These are phyloP conservation scores for Enteromius treurensis DNA, from an alignment of 2,797 vertebrate genomes.

Conservation along the genomic window DNA sequence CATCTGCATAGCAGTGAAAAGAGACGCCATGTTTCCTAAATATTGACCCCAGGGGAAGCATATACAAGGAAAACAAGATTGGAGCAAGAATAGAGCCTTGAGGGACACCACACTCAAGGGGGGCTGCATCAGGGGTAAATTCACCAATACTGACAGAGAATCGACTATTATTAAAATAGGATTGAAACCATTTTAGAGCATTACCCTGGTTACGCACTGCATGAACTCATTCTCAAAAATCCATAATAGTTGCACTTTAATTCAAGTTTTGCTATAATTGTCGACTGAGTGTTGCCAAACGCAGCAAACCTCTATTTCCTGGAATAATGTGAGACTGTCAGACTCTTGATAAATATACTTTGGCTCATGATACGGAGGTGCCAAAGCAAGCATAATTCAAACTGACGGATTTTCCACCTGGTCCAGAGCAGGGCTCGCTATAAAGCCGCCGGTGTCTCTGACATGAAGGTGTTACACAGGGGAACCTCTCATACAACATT, in stretches of 20 bases:
- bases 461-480: constrained; percentile 63
- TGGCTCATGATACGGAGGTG: constrained; percentile 67
- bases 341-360: constrained; percentile 73
- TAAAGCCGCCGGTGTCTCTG: constrained; percentile 73
- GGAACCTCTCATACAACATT: constrained; percentile 69
- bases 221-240: too few species aligned
- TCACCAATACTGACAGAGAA: too few species aligned
- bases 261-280: neutral
- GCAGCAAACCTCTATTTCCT: constrained; percentile 65
- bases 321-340: constrained; percentile 74
- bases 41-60: too few species aligned
- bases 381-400: constrained; percentile 79
- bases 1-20: too few species aligned
- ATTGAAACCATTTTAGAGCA: too few species aligned
- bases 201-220: too few species aligned
- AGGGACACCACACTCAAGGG: too few species aligned
- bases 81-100: too few species aligned
- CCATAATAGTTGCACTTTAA: neutral
- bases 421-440: constrained; percentile 64
- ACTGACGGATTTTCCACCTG: constrained; percentile 71
- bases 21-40: too few species aligned
- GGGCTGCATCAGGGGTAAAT: too few species aligned
- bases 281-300: neutral
- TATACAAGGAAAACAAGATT: too few species aligned
- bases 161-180: too few species aligned